These are phyloP conservation scores for Pyralis farinalis DNA, from an alignment of 2,888 invertebrate genomes.

Conservation along the genomic window DNA sequence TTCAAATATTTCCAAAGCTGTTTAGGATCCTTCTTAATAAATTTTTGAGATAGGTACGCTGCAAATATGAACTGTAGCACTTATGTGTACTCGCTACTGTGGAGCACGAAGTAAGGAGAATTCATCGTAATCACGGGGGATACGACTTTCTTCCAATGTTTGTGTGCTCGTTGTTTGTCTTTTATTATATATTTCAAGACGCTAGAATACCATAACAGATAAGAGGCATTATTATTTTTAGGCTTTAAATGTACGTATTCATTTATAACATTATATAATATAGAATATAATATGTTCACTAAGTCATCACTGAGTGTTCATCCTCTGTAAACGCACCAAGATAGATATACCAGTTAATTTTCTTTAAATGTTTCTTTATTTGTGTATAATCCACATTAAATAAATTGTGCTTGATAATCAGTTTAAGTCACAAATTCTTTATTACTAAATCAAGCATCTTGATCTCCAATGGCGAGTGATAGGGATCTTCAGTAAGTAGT, in stretches of 20 bases:
- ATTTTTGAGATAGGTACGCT: background rate
- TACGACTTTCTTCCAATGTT: constrained; percentile 2
- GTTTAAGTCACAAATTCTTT: background rate
- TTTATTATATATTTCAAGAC: background rate
- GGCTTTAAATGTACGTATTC: background rate
- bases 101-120: constrained; percentile 6
- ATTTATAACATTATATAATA: background rate
- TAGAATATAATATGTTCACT: background rate
- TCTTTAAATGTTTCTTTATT: background rate
- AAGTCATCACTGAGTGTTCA: background rate
- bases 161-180: constrained; percentile 6
- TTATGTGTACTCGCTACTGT: background rate
- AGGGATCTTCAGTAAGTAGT: too few species aligned
- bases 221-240: background rate
- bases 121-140: constrained; percentile 8
- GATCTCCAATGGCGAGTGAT: too few species aligned
- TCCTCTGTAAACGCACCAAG: background rate
- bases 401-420: background rate
- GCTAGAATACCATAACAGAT: constrained; percentile 1
- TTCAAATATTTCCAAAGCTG: background rate
- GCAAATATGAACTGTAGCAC: constrained; percentile 4
- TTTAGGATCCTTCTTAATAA: background rate
- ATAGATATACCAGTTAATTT: background rate
- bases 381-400: background rate
- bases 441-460: too few species aligned